phyloP scores from a whole-genome alignment of 2,797 vertebrate species.

The Sebastes matsubarae region DNA sequence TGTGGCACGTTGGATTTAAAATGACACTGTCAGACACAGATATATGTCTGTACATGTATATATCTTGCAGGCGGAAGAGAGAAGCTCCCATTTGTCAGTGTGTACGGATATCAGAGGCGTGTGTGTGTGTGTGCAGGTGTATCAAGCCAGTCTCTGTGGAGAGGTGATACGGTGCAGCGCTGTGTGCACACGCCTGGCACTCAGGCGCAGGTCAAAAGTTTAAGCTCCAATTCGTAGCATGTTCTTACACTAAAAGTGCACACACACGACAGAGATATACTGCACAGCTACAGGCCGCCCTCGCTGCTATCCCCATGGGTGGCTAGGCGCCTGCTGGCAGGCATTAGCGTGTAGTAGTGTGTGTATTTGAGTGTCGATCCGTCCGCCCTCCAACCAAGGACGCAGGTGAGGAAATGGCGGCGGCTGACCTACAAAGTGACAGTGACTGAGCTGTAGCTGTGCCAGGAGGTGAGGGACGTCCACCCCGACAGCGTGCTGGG shows the following conservation, averaged over 20 bases:
- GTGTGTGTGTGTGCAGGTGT: slow-evolving; percentile 2
- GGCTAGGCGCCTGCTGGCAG: slow-evolving; percentile 61
- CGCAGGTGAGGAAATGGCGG: slow-evolving; percentile 51
- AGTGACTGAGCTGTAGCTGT: slow-evolving; percentile 63
- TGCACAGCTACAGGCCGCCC: slow-evolving; percentile 55
- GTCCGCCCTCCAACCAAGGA: slow-evolving; percentile 76
- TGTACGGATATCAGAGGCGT: neutral
- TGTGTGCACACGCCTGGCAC: slow-evolving; percentile 31
- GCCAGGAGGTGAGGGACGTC: slow-evolving; percentile 43
- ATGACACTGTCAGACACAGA: neutral
- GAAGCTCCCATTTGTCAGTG: slow-evolving; percentile 41
- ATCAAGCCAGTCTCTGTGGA: slow-evolving; percentile 33
- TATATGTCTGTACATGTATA: slow-evolving; percentile 6
- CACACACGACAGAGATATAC: slow-evolving; percentile 44
- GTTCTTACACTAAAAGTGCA: slow-evolving; percentile 34
- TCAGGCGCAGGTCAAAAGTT: slow-evolving; percentile 64
- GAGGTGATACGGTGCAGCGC: slow-evolving; percentile 14
- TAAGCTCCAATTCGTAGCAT: slow-evolving; percentile 60
- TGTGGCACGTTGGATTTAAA: neutral
- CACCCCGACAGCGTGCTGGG: slow-evolving; percentile 33
- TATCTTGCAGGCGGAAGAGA: slow-evolving; percentile 26
- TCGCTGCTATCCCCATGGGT: slow-evolving; percentile 47
- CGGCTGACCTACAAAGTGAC: slow-evolving; percentile 79
- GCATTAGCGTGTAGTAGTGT: slow-evolving; percentile 52
- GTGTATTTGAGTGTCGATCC: neutral